Conservation (phyloP, 2,113 vertebrate species). For the Xenopus laevis region DNA sequence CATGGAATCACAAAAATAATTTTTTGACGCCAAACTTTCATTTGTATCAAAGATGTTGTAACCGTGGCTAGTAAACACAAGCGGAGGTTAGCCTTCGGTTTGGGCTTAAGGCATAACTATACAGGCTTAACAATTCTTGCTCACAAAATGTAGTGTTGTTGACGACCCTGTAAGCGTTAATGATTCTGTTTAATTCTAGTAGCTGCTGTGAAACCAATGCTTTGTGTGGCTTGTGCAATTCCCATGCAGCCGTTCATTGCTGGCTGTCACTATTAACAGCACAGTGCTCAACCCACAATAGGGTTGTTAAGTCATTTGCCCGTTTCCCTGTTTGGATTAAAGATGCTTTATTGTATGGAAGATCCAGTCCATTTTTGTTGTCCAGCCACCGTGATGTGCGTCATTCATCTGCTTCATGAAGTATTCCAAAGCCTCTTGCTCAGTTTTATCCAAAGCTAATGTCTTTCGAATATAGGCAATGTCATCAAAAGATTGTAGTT, state of each 20-base stretch:
- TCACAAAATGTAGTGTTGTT: conserved; percentile 73
- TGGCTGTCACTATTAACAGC: conserved; percentile 65
- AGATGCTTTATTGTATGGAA: conserved; percentile 97
- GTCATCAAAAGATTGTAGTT: conserved; percentile 95
- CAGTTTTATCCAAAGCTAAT: conserved; percentile 89
- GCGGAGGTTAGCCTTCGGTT: conserved; percentile 50
- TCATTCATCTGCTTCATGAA: conserved; percentile 99
- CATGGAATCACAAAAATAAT: conserved; percentile 42
- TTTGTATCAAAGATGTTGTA: conserved; percentile 39
- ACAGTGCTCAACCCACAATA: conserved; percentile 58
- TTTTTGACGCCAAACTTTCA: conserved; percentile 34
- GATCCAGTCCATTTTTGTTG: conserved; percentile 99
- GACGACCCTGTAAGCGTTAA: conserved; percentile 68
- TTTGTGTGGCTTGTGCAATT: conserved; percentile 72
- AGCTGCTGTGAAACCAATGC: conserved; percentile 61
- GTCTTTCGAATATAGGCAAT: conserved; percentile 96
- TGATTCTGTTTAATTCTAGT: conserved; percentile 57
- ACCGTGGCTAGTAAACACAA: conserved; percentile 32
- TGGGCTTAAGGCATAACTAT: conserved; percentile 72
- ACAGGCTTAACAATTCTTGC: conserved; percentile 56
- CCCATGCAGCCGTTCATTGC: conserved; percentile 64
- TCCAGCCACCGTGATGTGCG: conserved; percentile 97
- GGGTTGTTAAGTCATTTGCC: conserved; percentile 48
- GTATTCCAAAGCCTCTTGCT: conserved; percentile 96
- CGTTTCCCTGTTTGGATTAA: conserved; percentile 78